Evolutionary conservation across 2,797 vertebrate genomes (phyloP).

Genomic region (Muraenolepis orangiensis): DNA sequence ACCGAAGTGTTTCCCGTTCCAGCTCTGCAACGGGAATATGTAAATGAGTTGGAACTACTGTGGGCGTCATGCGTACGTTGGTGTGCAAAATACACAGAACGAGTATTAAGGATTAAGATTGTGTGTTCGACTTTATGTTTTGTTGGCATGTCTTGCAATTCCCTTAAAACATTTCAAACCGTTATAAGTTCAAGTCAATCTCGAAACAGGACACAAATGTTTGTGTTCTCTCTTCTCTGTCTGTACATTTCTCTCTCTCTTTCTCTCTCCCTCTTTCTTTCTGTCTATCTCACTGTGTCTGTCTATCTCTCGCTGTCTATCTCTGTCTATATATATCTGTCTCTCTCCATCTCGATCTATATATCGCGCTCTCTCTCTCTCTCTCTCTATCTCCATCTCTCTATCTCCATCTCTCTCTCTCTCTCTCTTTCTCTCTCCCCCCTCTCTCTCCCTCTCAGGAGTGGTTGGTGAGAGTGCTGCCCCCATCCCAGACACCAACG

Average conservation of each 20-base stretch:
- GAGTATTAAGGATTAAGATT: too few relatives aligned
- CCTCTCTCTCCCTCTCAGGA: slow-evolving; percentile 53
- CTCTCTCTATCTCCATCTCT: not conserved
- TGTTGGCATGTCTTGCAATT: too few relatives aligned
- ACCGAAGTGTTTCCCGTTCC: too few relatives aligned
- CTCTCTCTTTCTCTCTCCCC: not conserved
- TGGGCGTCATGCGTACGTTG: too few relatives aligned
- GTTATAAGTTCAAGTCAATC: not conserved
- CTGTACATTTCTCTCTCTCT: not conserved
- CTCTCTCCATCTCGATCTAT: not conserved
- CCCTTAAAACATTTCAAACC: too few relatives aligned
- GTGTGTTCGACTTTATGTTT: too few relatives aligned
- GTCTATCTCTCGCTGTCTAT: not conserved
- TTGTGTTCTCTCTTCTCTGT: not conserved
- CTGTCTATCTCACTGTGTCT: not conserved
- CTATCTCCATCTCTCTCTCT: not conserved
- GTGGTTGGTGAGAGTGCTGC: slow-evolving; percentile 83
- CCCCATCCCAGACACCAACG: slow-evolving; percentile 86
- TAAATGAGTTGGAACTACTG: too few relatives aligned
- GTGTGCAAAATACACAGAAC: too few relatives aligned
- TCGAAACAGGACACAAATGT: not conserved
- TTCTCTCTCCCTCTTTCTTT: not conserved
- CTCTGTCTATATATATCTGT: not conserved
- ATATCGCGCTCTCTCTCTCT: not conserved
- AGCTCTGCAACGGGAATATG: too few relatives aligned